These are phyloP conservation scores for Glossosoma conforme DNA, from an alignment of 1,140 invertebrate species.

Conservation along the genomic window DNA sequence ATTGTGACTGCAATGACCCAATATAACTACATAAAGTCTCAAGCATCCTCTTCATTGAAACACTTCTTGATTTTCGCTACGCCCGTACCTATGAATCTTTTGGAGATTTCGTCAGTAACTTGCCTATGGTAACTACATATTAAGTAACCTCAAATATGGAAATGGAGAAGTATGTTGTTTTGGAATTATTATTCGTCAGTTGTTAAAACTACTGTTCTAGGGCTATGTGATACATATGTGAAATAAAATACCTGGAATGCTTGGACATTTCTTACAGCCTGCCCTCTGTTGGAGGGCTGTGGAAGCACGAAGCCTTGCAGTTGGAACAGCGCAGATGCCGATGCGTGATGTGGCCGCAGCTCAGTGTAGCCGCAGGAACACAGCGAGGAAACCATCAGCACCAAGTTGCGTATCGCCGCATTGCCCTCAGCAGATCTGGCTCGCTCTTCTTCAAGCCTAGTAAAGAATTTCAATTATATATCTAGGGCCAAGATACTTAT, in stretches of 20 bases:
- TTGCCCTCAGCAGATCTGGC: constrained; percentile 70
- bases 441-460: constrained; percentile 70
- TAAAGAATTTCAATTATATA: constrained; percentile 16
- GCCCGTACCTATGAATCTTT: too few species aligned
- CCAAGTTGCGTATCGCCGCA: constrained; percentile 88
- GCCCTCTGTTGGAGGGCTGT: constrained; percentile 82
- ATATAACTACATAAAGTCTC: too few species aligned
- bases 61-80: too few species aligned
- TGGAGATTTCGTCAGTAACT: too few species aligned
- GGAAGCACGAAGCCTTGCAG: constrained; percentile 89
- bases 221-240: too few species aligned
- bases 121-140: too few species aligned
- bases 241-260: constrained; percentile 78
- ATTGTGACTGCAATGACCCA: too few species aligned
- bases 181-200: too few species aligned
- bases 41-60: too few species aligned
- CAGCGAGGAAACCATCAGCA: constrained; percentile 87
- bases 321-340: constrained; percentile 85
- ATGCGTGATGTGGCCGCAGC: constrained; percentile 77
- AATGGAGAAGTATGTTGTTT: too few species aligned
- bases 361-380: constrained; percentile 91
- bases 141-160: too few species aligned
- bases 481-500: constrained; percentile 2
- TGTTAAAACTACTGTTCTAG: too few species aligned
- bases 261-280: constrained; percentile 87